Percentiles rank a stretch among this genome's conserved stretches.
These are phyloP conservation scores for Dasyprocta punctata DNA, from an alignment of 2,113 vertebrate genomes.

Conservation along the genomic window DNA sequence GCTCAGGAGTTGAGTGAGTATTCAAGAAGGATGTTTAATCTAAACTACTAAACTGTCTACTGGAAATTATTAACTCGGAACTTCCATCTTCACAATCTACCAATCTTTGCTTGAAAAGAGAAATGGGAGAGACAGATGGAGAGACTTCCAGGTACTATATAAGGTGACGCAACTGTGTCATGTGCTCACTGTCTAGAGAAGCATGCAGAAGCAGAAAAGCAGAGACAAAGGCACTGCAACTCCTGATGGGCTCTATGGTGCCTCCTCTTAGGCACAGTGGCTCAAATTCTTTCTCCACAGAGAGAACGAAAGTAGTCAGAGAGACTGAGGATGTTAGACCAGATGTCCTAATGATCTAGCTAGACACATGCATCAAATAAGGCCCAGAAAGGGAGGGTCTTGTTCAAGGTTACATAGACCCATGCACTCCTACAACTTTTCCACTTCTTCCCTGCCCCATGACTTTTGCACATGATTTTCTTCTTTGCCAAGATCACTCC, in stretches of 20 bases:
- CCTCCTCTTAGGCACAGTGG: not conserved
- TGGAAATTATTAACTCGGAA: not conserved
- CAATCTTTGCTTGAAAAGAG: not conserved
- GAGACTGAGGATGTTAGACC: not conserved
- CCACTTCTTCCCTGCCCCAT: not conserved
- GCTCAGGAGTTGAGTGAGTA: not conserved
- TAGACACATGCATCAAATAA: not conserved
- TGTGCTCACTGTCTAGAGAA: not conserved
- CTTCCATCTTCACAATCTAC: not conserved
- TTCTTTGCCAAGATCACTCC: not conserved
- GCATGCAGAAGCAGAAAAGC: not conserved
- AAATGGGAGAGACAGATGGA: not conserved
- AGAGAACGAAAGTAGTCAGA: rapidly evolving
- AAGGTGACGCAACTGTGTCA: too few species aligned
- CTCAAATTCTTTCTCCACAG: not conserved
- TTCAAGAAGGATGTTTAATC: not conserved
- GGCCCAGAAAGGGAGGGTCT: not conserved
- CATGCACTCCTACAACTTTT: not conserved
- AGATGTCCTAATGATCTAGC: not conserved
- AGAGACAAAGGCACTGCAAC: not conserved
- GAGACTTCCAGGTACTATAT: not conserved
- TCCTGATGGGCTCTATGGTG: not conserved
- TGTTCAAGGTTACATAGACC: not conserved
- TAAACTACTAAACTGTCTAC: not conserved
- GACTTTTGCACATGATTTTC: not conserved